Base-by-base conservation (phyloP, 1,140 invertebrate genomes). In the Heterodera schachtii region DNA sequence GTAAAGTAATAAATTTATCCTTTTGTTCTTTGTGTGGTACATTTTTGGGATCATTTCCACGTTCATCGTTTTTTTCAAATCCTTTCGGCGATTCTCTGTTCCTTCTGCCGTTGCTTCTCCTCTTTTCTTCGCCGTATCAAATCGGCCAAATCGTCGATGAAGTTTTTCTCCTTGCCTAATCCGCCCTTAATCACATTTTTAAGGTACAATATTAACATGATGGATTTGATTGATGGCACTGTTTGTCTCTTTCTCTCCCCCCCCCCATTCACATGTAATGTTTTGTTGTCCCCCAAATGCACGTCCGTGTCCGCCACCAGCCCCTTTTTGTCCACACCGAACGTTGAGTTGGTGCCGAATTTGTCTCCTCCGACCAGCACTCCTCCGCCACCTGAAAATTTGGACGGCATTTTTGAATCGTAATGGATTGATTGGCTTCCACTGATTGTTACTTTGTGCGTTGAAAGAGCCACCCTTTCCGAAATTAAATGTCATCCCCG, bases 291-390 rank as follows among this genome's bases (percentile, higher is more conserved):
- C 3, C 76, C 79, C 47, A 70, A 8, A 49, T 80, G 31, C 19
- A 80, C 46, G 80, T 80, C 79, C 21, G 79, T 81, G 44, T 80
- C 46, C 21, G 79, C 77, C 43, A 46, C 64, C 16, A 82, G 46
- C 49, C 81, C 81, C 57, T 83, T 43, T 64, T 82, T 82, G 64
- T 77, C 81, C 21, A 81, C 81, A 2, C 81, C 81, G 19, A 82
- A 75, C 3, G 79, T 82, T 43, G 81, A 81, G 73, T 82, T 82
- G 66, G 69, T 57, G 19, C 81, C 81, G 73, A 67, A 82, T 3
- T 82, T 69, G 64, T 67, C 79, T 3, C 81, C 81, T 11, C 80
- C 60, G 2, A 82, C 47, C 57, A 82, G 66, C 21, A 82, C 80
- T 13, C 81, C 81, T 70, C 81, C 81, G 6, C 71, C 66, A 43